Base-by-base conservation (phyloP, 2,113 vertebrate genomes). In the Seriola aureovittata region DNA sequence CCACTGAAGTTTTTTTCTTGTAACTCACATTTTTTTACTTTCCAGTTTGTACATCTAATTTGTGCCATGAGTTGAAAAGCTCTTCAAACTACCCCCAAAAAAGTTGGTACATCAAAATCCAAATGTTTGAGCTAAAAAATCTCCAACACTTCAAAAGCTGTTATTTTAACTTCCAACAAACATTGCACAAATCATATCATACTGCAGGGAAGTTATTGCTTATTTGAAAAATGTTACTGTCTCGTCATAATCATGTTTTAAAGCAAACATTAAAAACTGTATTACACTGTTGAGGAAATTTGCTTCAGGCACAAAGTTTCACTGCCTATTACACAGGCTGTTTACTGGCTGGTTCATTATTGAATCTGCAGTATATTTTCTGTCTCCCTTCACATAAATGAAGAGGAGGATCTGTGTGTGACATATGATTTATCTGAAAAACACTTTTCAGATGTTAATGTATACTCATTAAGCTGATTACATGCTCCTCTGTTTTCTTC, bases 391-490 rank as follows among this genome's bases (percentile, higher is more conserved):
- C 66, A 48, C 60, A 60, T 17, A 34, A 60, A 55, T 46, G 52
- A 76, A 25, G 16, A 68, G 0, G 48, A 52, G 6, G 17, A 52
- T 52, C 5, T 52, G 48, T 52, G 48, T 0, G 48, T 52, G 48
- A 19, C 4, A 2, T 32, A 23, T 23, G 16, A 63, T 55, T 67
- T 38, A 70, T 32, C 46, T 29, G 54, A 63, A 50, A 21, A 50
- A 21, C 59, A 19, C 8, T 71, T 70, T 72, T 60, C 54, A 66
- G 54, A 77, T 32, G 34, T 52, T 60, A 25, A 23, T 73, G 81
- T 71, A 76, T 25, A 82, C 81, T 50, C 71, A 74, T 80, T 29
- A 52, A 70, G 21, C 57, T 81, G 32, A 71, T 77, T 82, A 78
- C 19, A 65, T 75, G 57, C 62, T 82, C 10, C 25, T 78, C 25